Percentiles rank a stretch among this genome's conserved stretches.
These are phyloP conservation scores for Hedychridium roseum DNA, from an alignment of 2,888 invertebrate genomes.

Conservation along the genomic window DNA sequence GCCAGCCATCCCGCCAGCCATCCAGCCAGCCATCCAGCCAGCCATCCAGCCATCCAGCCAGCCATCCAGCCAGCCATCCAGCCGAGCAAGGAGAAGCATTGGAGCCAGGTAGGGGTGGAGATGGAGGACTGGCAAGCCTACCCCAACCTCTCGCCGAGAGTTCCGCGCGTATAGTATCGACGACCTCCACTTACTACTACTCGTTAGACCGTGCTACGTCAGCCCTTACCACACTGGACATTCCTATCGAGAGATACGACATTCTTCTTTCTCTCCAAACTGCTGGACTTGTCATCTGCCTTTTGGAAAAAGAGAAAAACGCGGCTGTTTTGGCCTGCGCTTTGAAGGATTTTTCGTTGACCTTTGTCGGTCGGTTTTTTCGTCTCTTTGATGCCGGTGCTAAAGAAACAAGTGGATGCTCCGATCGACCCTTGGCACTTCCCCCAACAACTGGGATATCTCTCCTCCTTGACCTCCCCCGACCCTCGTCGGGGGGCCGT, in stretches of 20 bases:
- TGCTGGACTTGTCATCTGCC: too few relatives aligned
- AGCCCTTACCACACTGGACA: neutral
- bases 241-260: too few relatives aligned
- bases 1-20: too few relatives aligned
- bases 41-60: too few relatives aligned
- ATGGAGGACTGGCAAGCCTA: conserved; percentile 49
- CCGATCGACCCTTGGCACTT: conserved; percentile 7
- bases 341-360: conserved; percentile 11
- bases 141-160: conserved; percentile 58
- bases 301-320: too few relatives aligned
- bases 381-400: too few relatives aligned
- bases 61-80: too few relatives aligned
- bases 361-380: conserved; percentile 8
- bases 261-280: neutral
- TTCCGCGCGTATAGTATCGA: conserved; percentile 57
- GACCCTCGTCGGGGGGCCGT: conserved; percentile 1
- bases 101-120: conserved; percentile 5
- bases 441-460: neutral
- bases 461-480: conserved; percentile 2
- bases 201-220: neutral
- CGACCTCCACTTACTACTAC: conserved; percentile 45
- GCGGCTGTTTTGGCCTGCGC: too few relatives aligned
- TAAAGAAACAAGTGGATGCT: too few relatives aligned
- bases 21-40: too few relatives aligned
- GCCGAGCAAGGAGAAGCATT: conserved; percentile 6